phyloP scores from a whole-genome alignment of 2,113 vertebrate species.

The Prunella fulvescens region DNA sequence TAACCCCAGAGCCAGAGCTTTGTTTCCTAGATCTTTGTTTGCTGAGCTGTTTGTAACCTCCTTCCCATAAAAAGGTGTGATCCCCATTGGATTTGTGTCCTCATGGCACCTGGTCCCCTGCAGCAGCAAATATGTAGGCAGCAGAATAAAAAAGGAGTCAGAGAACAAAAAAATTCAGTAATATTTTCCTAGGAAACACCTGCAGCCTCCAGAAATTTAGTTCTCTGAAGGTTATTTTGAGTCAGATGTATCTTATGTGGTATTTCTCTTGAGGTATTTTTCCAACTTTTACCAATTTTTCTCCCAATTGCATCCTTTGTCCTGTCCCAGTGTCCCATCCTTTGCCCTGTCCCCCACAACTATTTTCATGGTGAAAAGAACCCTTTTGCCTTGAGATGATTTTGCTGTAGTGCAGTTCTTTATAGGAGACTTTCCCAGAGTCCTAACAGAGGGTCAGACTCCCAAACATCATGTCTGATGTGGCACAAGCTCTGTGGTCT shows the following conservation, averaged over 20 bases:
- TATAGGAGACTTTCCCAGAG: background rate
- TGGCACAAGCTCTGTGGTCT: fast-evolving
- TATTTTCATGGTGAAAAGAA: background rate
- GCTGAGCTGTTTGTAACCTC: background rate
- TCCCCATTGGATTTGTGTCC: background rate
- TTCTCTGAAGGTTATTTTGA: background rate
- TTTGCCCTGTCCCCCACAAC: background rate
- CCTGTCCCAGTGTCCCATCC: background rate
- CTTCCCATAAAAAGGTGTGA: background rate
- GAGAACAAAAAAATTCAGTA: background rate
- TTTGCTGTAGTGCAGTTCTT: background rate
- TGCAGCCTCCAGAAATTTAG: background rate
- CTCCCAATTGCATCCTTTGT: background rate
- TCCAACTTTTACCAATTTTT: background rate
- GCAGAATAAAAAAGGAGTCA: background rate
- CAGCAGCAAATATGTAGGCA: background rate
- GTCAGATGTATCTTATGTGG: background rate
- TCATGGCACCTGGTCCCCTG: background rate
- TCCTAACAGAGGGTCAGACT: background rate
- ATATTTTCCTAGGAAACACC: background rate
- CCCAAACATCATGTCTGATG: fast-evolving
- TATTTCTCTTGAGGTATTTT: background rate
- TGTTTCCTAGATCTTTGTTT: background rate
- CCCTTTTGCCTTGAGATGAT: background rate
- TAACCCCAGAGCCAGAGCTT: background rate